A percentile compares a stretch with the other conserved stretches of the same genome.
phyloP scores from a whole-genome alignment of 23 tunicate species.

The Trididemnum miniatum region DNA sequence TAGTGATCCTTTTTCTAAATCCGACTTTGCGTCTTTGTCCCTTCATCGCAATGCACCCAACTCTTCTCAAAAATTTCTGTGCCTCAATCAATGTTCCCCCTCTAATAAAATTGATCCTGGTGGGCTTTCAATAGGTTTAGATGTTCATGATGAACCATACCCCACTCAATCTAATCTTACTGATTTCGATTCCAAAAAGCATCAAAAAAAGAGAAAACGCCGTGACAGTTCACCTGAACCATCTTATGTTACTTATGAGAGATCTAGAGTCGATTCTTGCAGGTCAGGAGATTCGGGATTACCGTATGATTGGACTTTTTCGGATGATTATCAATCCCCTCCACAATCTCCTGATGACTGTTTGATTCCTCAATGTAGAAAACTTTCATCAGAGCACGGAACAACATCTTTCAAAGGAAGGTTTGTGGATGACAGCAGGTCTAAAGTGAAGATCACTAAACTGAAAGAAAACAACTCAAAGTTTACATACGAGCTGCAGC shows the following conservation, averaged over 20 bases:
- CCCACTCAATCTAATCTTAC: no score
- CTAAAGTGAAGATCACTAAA: neutral
- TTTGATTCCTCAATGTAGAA: neutral
- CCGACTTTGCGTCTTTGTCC: neutral
- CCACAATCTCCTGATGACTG: conserved; percentile 26
- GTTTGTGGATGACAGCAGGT: neutral
- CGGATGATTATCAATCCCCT: conserved; percentile 30
- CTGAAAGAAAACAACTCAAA: neutral
- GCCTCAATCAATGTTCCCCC: neutral
- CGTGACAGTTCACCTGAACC: neutral
- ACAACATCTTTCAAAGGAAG: neutral
- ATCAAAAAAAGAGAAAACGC: neutral
- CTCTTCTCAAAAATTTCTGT: no score
- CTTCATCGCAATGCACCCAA: neutral
- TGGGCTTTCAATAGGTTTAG: no score
- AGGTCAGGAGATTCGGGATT: conserved; percentile 54
- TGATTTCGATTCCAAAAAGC: no score
- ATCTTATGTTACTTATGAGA: neutral
- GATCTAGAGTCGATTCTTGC: conserved; percentile 38
- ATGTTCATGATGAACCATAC: no score
- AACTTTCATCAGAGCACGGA: neutral
- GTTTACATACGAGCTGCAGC: neutral
- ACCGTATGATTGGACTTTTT: conserved; percentile 33
- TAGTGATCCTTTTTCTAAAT: neutral
- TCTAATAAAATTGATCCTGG: neutral